Evolutionary conservation across 2,888 invertebrate species (phyloP).

Genomic region (Venustoraphidia nigricollis): DNA sequence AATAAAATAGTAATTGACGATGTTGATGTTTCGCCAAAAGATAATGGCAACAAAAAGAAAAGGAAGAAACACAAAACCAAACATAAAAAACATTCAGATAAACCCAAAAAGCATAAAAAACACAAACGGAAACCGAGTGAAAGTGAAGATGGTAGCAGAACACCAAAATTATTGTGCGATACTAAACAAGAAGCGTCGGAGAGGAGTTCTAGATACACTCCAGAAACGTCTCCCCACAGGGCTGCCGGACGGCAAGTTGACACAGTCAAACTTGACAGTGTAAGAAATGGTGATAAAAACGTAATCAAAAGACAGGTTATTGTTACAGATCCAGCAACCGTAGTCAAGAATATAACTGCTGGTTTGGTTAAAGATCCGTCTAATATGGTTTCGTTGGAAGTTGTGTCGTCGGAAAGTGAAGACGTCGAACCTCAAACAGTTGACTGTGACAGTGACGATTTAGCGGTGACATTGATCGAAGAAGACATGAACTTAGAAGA

Average conservation of each 20-base stretch:
- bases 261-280: constrained; percentile 1
- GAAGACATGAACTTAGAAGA: constrained; percentile 80
- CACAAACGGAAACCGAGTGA: constrained; percentile 33
- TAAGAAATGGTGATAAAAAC: neutral
- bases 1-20: neutral
- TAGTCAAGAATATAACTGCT: constrained; percentile 32
- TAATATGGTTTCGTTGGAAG: constrained; percentile 33
- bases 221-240: constrained; percentile 19
- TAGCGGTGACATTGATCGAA: constrained; percentile 55
- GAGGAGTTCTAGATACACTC: constrained; percentile 26
- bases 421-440: constrained; percentile 41
- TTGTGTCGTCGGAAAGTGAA: constrained; percentile 52
- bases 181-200: constrained; percentile 24
- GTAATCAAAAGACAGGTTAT: constrained; percentile 11
- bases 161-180: too few species aligned
- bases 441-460: constrained; percentile 54
- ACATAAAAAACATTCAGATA: constrained; percentile 34
- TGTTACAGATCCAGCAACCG: constrained; percentile 24
- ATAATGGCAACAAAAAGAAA: constrained; percentile 36
- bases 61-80: constrained; percentile 44
- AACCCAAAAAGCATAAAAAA: constrained; percentile 47
- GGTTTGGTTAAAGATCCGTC: constrained; percentile 25
- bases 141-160: constrained; percentile 16
- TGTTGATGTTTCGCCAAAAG: neutral
- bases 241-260: constrained; percentile 1